Evolutionary conservation across 1,140 invertebrate genomes (phyloP).

Genomic region (Drosophila equinoxialis): DNA sequence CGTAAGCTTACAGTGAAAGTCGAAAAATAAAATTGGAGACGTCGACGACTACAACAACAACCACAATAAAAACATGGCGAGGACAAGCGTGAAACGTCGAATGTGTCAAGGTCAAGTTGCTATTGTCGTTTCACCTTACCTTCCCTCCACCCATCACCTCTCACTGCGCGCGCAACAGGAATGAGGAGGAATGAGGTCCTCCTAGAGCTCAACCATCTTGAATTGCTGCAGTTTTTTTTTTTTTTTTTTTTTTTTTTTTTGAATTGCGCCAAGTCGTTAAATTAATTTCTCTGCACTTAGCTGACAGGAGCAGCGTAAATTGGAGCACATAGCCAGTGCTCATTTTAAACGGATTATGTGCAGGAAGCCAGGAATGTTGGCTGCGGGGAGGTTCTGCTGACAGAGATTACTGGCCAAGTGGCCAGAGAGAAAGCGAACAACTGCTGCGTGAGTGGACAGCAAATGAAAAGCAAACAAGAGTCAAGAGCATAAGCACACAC

Average conservation of each 20-base stretch:
- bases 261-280: slow-evolving; percentile 79
- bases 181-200: neutral
- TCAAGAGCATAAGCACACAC: slow-evolving; percentile 56
- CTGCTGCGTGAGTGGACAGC: slow-evolving; percentile 61
- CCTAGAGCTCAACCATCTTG: neutral
- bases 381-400: slow-evolving; percentile 19
- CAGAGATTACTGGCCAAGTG: slow-evolving; percentile 52
- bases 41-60: neutral
- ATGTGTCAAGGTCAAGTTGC: slow-evolving; percentile 78
- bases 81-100: slow-evolving; percentile 36
- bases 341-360: slow-evolving; percentile 74
- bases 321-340: slow-evolving; percentile 60
- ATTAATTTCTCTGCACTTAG: slow-evolving; percentile 78
- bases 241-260: slow-evolving; percentile 27
- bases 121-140: slow-evolving; percentile 55
- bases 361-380: slow-evolving; percentile 38
- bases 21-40: slow-evolving; percentile 43
- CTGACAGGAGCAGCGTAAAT: slow-evolving; percentile 65
- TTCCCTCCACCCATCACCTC: neutral
- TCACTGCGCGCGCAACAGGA: slow-evolving; percentile 59
- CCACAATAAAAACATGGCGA: neutral
- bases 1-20: slow-evolving; percentile 69
- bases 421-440: slow-evolving; percentile 34
- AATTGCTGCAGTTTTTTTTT: slow-evolving; percentile 35
- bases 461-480: slow-evolving; percentile 76